These are phyloP conservation scores for Coptodon bakossiorum DNA, from an alignment of 2,113 vertebrate species.

Conservation along the genomic window DNA sequence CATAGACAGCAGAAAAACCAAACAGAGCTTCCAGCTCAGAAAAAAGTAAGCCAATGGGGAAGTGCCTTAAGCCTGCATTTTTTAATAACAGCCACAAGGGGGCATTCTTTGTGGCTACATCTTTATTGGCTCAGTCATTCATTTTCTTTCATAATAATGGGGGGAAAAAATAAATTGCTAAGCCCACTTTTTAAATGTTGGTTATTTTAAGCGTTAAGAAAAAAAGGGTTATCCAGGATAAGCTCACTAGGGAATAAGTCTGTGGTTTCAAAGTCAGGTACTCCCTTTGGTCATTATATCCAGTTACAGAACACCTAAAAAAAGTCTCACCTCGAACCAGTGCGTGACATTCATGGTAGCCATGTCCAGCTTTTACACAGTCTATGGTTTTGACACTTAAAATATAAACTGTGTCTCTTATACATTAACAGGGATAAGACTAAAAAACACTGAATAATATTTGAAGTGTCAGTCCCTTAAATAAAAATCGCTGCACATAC, in stretches of 20 bases:
- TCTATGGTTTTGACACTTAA: not conserved
- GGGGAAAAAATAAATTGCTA: not conserved
- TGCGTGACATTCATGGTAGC: not conserved
- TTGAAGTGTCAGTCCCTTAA: not conserved
- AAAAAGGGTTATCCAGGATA: not conserved
- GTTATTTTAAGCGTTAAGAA: not conserved
- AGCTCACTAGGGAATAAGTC: not conserved
- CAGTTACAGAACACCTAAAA: not conserved
- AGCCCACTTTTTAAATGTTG: not conserved
- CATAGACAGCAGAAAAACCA: not conserved
- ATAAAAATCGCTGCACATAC: not conserved
- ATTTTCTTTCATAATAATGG: not conserved
- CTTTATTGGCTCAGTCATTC: not conserved
- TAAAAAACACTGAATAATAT: not conserved
- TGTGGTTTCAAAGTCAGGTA: not conserved
- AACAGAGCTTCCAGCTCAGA: not conserved
- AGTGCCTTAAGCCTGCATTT: not conserved
- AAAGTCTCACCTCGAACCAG: not conserved
- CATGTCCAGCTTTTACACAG: not conserved
- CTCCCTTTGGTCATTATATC: not conserved
- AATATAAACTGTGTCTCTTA: not conserved
- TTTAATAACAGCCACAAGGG: not conserved
- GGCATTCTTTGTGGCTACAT: not conserved
- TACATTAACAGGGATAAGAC: not conserved
- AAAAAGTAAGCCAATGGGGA: not conserved